Evolutionary conservation across 1,140 invertebrate species (phyloP), one percentile per base, ranked within the genome.

Genomic region (Zaprionus capensis): DNA sequence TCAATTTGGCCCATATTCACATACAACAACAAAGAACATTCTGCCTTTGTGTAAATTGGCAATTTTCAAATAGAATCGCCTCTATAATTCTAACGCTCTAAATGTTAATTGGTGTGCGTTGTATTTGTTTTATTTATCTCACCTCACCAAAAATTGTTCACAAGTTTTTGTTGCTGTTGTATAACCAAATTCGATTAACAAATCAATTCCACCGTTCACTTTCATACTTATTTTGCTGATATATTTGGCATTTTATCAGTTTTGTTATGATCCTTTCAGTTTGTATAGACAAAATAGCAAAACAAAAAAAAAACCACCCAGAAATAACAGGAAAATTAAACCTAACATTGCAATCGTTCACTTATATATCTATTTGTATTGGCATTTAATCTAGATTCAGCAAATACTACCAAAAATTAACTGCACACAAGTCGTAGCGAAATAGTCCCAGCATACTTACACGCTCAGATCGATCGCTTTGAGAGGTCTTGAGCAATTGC

Each of bases 21-120:
- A 34, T 44, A 65, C 64, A 55, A 26, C 31, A 36, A 28, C 26
- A 71, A n/a, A 66, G 17, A 36, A 53, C 28, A 56, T 63, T 70
- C 14, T 62, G 69, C 56, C 72, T 68, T 53, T 80, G 73, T 87
- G 81, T 88, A 83, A 76, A 87, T 88, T 61, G 53, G 26, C 22
- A 56, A 57, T 44, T 36, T 28, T 34, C 14, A 71, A 11, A 46
- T 66, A 75, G 46, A 82, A 71, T 72, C 57, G 84, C 77, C 84
- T 80, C 66, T 74, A 62, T 51, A 51, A 51, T 76, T 87, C 59
- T 56, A 75, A 81, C 55, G 69, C 81, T 88, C 84, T 88, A 81
- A 88, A 90, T 88, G 84, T 90, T 91, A 91, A 91, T 90, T 88
- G 87, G 80, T 90, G 87, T 90, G 80, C 87, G 86, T 90, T 90